Percentiles rank a stretch among this genome's conserved stretches.
phyloP scores from a whole-genome alignment of 2,888 invertebrate genomes.

The Acheta domesticus region DNA sequence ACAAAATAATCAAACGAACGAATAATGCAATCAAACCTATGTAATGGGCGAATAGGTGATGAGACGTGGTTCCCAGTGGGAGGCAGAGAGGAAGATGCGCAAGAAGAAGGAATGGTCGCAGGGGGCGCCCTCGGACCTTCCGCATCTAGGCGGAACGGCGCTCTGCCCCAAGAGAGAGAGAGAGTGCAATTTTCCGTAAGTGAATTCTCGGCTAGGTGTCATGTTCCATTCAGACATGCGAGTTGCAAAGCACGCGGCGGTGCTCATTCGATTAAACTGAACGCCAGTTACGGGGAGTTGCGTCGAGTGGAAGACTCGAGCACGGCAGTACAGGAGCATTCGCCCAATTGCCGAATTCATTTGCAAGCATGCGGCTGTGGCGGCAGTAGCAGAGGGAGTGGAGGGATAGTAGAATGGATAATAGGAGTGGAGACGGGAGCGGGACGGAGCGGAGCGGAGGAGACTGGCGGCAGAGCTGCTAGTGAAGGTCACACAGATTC shows the following conservation, averaged over 20 bases:
- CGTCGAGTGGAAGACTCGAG: neutral
- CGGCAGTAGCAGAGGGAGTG: too few relatives aligned
- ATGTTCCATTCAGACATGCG: conserved; percentile 18
- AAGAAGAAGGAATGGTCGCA: neutral
- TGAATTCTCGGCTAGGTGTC: neutral
- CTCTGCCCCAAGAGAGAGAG: neutral
- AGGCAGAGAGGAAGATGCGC: neutral
- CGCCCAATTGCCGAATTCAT: too few relatives aligned
- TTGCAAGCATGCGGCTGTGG: too few relatives aligned
- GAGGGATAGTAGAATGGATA: too few relatives aligned
- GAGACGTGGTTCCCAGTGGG: neutral
- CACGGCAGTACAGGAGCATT: neutral
- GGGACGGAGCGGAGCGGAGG: too few relatives aligned
- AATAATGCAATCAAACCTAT: too few relatives aligned
- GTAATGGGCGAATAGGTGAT: too few relatives aligned
- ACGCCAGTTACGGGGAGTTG: neutral
- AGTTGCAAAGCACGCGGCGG: neutral
- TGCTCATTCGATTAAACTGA: conserved; percentile 18
- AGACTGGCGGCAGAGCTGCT: too few relatives aligned
- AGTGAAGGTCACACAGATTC: too few relatives aligned
- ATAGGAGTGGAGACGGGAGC: too few relatives aligned
- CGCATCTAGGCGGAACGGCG: too few relatives aligned
- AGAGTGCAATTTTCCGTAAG: neutral
- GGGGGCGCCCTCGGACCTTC: neutral
- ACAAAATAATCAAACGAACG: too few relatives aligned